These are phyloP conservation scores for Hyppa rectilinea DNA, from an alignment of 2,888 invertebrate genomes.

Conservation along the genomic window DNA sequence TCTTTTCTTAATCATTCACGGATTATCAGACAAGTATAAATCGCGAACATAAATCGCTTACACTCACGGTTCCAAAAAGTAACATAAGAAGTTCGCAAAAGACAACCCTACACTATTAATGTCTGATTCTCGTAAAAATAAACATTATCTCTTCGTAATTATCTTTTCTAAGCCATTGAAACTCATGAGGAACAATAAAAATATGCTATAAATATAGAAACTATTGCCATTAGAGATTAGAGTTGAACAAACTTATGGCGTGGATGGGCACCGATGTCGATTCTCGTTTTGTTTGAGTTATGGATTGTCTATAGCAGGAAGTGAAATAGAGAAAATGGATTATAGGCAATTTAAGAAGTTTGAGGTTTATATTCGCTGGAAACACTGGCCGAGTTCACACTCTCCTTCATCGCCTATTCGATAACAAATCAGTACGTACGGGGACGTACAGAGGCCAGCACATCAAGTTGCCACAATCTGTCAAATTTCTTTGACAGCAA, in stretches of 20 bases:
- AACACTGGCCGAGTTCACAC: not conserved
- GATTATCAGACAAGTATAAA: not conserved
- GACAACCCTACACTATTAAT: slow-evolving; percentile 16
- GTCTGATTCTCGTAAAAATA: slow-evolving; percentile 36
- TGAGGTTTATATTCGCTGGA: not conserved
- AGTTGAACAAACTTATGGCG: slow-evolving; percentile 46
- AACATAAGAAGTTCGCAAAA: slow-evolving; percentile 10
- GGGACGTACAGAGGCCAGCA: no score
- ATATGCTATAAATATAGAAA: slow-evolving; percentile 61
- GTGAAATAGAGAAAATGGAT: not conserved
- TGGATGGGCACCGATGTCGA: slow-evolving; percentile 21
- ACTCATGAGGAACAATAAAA: slow-evolving; percentile 53
- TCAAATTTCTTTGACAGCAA: no score
- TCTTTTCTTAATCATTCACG: not conserved
- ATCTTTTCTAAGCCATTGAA: slow-evolving; percentile 48
- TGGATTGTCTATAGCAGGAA: slow-evolving; percentile 9
- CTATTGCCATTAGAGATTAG: slow-evolving; percentile 56
- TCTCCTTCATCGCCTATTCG: not conserved
- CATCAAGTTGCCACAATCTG: no score
- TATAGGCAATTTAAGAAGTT: not conserved
- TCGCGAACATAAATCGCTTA: not conserved
- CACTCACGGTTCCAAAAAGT: slow-evolving; percentile 5
- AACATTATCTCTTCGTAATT: slow-evolving; percentile 45
- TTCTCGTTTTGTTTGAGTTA: slow-evolving; percentile 7
- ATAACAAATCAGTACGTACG: not conserved